Evolutionary conservation across 2,888 invertebrate species (phyloP), one percentile per base, ranked within the genome.

Genomic region (Scaptomyza parva): DNA sequence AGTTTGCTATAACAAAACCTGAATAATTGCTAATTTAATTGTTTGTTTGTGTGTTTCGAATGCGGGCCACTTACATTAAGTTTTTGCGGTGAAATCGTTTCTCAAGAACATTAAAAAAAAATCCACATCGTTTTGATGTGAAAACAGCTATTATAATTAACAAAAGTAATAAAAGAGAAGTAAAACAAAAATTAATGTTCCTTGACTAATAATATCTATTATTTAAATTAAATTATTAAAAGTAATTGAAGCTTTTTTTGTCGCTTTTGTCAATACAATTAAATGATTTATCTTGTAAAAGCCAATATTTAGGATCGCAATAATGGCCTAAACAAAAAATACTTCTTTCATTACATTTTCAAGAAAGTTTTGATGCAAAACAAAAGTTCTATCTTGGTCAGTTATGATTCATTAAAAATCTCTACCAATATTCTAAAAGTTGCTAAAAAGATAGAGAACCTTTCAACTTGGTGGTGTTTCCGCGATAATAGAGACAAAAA

Each of bases 1-100:
- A 82, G 79, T 80, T 80, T 58, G 17, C 30, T 28, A 60, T 47
- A n/a, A 35, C 60, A 44, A 73, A 81, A 78, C 70, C 47, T 30
- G 78, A 65, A 60, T 30, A 48, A 43, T 28, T 47, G 40, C 7
- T 14, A 30, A 18, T 48, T 33, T 8, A 3, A 9, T 41, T 45
- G 28, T 44, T 35, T 14, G 3, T 39, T 39, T 18, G 3, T 11
- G 22, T 51, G 17, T 17, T 12, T 26, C 2, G n/a, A 24, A 28
- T 28, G 22, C 44, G 30, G 12, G 18, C 9, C 18, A 39, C 22
- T 8, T 24, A 28, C 18, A 35, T 22, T 24, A 17, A 44, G 44
- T 33, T 63, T 35, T 41, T 4, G 54, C 18, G 24, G 22, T 50
- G 12, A 50, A 37, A 37, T 37, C 50, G 37, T 8, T 24, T 2